phyloP scores from a whole-genome alignment of 2,797 vertebrate species.

The Hippopotamyrus pictus region DNA sequence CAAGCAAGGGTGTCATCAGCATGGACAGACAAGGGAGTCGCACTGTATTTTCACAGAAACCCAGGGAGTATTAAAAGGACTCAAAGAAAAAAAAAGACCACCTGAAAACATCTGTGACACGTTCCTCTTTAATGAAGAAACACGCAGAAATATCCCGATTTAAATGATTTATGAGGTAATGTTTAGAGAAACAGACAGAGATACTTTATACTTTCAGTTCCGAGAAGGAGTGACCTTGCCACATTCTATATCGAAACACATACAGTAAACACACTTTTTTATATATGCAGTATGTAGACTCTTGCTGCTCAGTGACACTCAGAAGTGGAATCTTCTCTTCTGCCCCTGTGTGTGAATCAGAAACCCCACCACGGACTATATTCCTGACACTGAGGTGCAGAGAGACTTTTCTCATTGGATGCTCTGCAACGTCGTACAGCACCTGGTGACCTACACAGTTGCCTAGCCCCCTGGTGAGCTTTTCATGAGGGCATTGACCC shows the following conservation, averaged over 20 bases:
- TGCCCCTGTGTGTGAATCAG: neutral
- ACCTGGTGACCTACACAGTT: neutral
- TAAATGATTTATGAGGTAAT: constrained; percentile 3
- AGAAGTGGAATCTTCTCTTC: neutral
- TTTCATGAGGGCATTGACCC: neutral
- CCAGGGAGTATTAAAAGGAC: neutral
- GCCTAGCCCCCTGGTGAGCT: neutral
- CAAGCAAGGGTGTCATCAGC: too few species aligned
- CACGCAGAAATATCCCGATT: neutral
- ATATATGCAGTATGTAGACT: neutral
- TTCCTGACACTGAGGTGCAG: neutral
- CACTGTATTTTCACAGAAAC: neutral
- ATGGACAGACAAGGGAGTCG: neutral
- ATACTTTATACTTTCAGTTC: neutral
- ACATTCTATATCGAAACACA: neutral
- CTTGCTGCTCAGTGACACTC: neutral
- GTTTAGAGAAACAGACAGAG: neutral
- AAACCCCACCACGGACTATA: neutral
- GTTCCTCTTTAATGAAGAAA: neutral
- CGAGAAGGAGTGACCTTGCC: neutral
- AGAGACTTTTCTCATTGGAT: neutral
- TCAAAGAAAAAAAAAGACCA: neutral
- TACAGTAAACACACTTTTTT: neutral
- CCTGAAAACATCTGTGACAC: constrained; percentile 7
- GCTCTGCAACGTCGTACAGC: neutral